Evolutionary conservation across 2,113 vertebrate genomes (phyloP).

Genomic region (Erythrolamprus reginae): DNA sequence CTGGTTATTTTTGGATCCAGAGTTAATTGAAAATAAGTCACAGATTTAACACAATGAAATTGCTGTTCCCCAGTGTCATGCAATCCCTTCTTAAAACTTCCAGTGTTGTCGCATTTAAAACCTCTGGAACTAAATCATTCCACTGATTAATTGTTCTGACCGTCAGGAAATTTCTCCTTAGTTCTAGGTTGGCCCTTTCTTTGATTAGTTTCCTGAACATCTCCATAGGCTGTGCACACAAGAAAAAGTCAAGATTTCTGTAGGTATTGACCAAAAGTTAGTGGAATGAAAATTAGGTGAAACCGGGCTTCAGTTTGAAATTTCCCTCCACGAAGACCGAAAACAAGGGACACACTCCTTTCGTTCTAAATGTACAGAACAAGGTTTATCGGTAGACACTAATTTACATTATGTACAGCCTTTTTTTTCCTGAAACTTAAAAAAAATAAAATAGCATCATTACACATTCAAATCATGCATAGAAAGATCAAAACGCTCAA

Average conservation of each 20-base stretch:
- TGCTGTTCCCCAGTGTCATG: no score
- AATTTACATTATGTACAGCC: constrained; percentile 20
- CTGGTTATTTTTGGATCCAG: no score
- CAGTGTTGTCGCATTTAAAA: not conserved
- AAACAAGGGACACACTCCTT: not conserved
- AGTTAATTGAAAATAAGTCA: no score
- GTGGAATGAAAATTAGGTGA: no score
- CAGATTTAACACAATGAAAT: no score
- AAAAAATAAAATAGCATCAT: constrained; percentile 47
- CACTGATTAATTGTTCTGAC: not conserved
- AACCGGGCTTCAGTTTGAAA: not conserved
- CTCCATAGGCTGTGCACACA: no score
- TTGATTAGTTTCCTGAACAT: no score
- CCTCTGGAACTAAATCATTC: fast-evolving
- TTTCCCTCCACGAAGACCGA: not conserved
- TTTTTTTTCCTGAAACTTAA: constrained; percentile 29
- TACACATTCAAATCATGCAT: constrained; percentile 34
- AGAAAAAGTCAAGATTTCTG: not conserved
- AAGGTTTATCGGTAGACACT: not conserved
- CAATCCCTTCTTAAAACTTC: not conserved
- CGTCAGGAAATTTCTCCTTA: not conserved
- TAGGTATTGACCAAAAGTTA: not conserved
- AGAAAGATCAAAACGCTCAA: constrained; percentile 21
- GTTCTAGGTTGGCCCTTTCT: not conserved
- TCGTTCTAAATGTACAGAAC: constrained; percentile 1